Percentiles rank a stretch among this genome's conserved stretches.
phyloP scores from a whole-genome alignment of 1,140 invertebrate species.

The Hyposmocoma kahamanoa region DNA sequence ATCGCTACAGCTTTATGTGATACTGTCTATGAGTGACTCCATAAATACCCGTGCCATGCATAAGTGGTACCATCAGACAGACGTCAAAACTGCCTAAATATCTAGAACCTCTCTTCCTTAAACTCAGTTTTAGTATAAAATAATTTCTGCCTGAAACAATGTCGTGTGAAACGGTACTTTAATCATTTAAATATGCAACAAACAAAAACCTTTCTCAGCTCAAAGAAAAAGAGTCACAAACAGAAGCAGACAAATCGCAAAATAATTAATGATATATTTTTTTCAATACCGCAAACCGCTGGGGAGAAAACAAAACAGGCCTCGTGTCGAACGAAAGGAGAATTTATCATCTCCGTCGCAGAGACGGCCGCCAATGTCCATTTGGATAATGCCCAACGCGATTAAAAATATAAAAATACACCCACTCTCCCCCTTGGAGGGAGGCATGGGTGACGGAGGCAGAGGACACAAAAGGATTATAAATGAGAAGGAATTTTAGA shows the following conservation, averaged over 20 bases:
- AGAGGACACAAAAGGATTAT: slow-evolving; percentile 74
- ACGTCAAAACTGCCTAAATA: no score
- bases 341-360: slow-evolving; percentile 71
- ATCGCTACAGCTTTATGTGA: no score
- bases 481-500: slow-evolving; percentile 74
- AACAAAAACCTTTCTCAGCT: slow-evolving; percentile 23
- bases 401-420: slow-evolving; percentile 74
- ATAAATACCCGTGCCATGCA: no score
- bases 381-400: slow-evolving; percentile 72
- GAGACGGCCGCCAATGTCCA: slow-evolving; percentile 67
- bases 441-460: slow-evolving; percentile 57
- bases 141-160: no score
- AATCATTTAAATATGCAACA: no score
- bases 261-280: slow-evolving; percentile 64
- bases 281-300: slow-evolving; percentile 55
- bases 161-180: no score
- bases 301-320: slow-evolving; percentile 64
- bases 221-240: slow-evolving; percentile 40
- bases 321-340: slow-evolving; percentile 66
- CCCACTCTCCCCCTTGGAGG: slow-evolving; percentile 37
- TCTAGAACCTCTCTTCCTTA: no score
- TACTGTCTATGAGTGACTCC: no score
- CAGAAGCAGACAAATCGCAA: slow-evolving; percentile 60
- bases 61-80: no score
- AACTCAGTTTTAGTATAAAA: no score